phyloP scores from a whole-genome alignment of 2,888 invertebrate genomes.

The Cryptus armator region DNA sequence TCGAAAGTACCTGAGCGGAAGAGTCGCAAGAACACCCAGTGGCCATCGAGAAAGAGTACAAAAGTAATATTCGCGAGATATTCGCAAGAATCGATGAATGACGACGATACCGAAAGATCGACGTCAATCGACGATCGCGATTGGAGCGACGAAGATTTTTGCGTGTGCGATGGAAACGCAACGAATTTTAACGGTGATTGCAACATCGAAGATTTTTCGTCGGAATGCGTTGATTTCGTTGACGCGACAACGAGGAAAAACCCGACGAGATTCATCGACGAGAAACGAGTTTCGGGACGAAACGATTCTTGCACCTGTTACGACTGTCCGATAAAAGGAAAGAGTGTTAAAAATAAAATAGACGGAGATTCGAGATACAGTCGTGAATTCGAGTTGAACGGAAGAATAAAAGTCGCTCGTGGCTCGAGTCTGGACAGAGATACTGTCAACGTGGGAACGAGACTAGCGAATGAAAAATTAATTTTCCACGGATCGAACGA shows the following conservation, averaged over 20 bases:
- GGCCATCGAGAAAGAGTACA: constrained; percentile 54
- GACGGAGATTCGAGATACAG: constrained; percentile 13
- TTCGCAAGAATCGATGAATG: constrained; percentile 55
- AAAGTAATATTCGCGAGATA: constrained; percentile 61
- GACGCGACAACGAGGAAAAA: not conserved
- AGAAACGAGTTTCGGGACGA: not conserved
- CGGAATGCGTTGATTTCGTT: constrained; percentile 5
- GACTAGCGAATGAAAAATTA: constrained; percentile 27
- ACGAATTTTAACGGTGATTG: not conserved
- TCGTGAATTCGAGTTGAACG: not conserved
- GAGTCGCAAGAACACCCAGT: not conserved
- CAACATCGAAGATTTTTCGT: constrained; percentile 21
- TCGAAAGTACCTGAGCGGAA: not conserved
- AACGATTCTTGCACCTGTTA: constrained; percentile 50
- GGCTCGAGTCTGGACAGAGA: not conserved
- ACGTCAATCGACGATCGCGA: not conserved
- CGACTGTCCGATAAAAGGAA: constrained; percentile 25
- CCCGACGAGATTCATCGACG: not conserved
- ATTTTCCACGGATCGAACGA: constrained; percentile 20
- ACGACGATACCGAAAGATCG: constrained; percentile 33
- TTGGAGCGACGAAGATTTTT: constrained; percentile 15
- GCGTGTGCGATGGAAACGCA: not conserved
- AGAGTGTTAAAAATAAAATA: constrained; percentile 14
- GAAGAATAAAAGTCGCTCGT: not conserved
- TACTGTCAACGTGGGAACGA: constrained; percentile 2